Base-by-base conservation (phyloP, 1,140 invertebrate species). In the Drosophila albomicans region DNA sequence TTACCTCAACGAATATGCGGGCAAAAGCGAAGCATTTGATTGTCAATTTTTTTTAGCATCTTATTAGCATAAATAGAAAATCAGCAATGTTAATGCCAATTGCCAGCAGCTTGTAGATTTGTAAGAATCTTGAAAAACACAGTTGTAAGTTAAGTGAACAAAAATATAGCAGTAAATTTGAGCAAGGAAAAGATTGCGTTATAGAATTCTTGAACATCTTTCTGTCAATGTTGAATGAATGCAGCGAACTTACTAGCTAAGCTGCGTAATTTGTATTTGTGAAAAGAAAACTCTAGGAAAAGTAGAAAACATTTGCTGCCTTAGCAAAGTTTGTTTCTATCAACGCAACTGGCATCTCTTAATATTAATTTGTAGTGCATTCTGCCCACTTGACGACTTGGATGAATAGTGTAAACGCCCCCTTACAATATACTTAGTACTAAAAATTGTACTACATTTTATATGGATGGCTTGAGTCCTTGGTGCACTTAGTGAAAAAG, bases 341-440 rank as follows among this genome's bases (percentile, higher is more conserved):
- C 15, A 28, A 25, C 16, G 2, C 20, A 15, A 15, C 32, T 41
- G 3, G 8, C 28, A 35, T 11, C 30, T 6, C 45, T 4, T 13
- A 25, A 38, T 13, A 43, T n/a, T 25, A 20, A 49, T 51, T 49
- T 35, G 3, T 32, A 63, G 28, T 51, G 46, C 16, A 63, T 20
- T 7, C 11, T 35, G 15, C 30, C 46, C 43, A 65, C 51, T 49
- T 51, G 13, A 3, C 41, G 13, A 30, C 68, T 46, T 54, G 38
- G 10, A 10, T 69, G n/a, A 74, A 69, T 41, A 28, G 30, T 56
- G n/a, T 69, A 56, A 74, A 74, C 43, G 65, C 71, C 28, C 45
- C 45, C 65, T 48, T 41, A 62, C 65, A 74, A 69, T 68, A 56
- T 38, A 10, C 49, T 43, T 11, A 15, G 51, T 38, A 10, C 49